Conservation (phyloP, 2,797 vertebrate species). For the Chanos chanos region DNA sequence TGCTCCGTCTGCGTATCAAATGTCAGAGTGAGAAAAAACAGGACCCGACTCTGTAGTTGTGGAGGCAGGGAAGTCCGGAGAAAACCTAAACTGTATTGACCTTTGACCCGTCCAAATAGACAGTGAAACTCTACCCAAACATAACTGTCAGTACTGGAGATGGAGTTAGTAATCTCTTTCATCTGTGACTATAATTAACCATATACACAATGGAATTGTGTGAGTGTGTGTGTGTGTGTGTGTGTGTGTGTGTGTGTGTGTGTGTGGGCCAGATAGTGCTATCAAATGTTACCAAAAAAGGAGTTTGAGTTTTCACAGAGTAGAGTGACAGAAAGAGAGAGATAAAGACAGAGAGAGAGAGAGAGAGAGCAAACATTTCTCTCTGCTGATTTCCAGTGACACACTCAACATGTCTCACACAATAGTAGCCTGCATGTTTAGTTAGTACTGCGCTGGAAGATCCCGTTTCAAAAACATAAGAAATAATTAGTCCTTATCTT, state of each 20-base stretch:
- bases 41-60: conserved; percentile 5
- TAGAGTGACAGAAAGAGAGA: conserved; percentile 6
- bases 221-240: not conserved
- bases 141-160: not conserved
- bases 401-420: too few relatives aligned
- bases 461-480: too few relatives aligned
- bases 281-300: conserved; percentile 22
- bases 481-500: too few relatives aligned
- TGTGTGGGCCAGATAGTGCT: not conserved
- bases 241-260: not conserved
- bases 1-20: conserved; percentile 47
- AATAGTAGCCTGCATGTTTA: too few relatives aligned
- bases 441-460: too few relatives aligned
- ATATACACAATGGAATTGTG: not conserved
- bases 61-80: not conserved
- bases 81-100: conserved; percentile 43
- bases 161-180: not conserved
- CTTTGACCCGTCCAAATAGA: conserved; percentile 9
- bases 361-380: conserved; percentile 13
- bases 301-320: not conserved
- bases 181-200: conserved; percentile 20
- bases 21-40: conserved; percentile 27
- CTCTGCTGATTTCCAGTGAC: conserved; percentile 15
- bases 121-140: conserved; percentile 11
- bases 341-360: too few relatives aligned